A percentile compares a stretch with the other conserved stretches of the same genome.
Evolutionary conservation across 2,113 vertebrate genomes (phyloP).

Genomic region (Odobenus rosmarus): DNA sequence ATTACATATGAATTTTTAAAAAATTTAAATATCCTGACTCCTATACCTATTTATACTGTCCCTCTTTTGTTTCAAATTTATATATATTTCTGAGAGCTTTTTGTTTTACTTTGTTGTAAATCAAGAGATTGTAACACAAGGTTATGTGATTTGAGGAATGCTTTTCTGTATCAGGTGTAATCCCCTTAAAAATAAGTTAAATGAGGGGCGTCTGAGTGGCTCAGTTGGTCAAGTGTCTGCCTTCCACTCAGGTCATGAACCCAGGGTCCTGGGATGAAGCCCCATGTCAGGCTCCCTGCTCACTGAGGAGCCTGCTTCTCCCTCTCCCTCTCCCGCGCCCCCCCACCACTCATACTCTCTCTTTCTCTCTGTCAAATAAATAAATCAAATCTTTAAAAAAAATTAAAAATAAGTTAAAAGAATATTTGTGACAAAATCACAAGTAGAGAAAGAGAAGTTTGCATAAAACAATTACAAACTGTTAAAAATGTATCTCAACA

Average conservation of each 20-base stretch:
- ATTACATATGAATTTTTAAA: neutral
- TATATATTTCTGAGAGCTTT: neutral
- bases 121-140: neutral
- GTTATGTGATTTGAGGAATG: neutral
- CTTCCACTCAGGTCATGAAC: too few species aligned
- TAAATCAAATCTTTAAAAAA: too few species aligned
- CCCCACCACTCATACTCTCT: too few species aligned
- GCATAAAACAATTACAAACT: neutral
- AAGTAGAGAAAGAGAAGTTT: neutral
- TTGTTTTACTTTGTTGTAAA: neutral
- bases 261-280: too few species aligned
- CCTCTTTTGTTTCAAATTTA: neutral
- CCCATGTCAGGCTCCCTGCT: too few species aligned
- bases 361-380: too few species aligned
- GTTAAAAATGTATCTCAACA: neutral
- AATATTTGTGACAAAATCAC: neutral
- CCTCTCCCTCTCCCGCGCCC: too few species aligned
- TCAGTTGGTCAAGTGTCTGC: too few species aligned
- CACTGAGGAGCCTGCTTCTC: too few species aligned
- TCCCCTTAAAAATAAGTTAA: neutral
- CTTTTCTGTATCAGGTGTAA: neutral
- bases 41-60: neutral
- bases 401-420: neutral
- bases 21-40: neutral
- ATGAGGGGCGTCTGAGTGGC: too few species aligned